Evolutionary conservation across 2,113 vertebrate species (phyloP), one percentile per base, ranked within the genome.

Genomic region (Herpetotheres cachinnans): DNA sequence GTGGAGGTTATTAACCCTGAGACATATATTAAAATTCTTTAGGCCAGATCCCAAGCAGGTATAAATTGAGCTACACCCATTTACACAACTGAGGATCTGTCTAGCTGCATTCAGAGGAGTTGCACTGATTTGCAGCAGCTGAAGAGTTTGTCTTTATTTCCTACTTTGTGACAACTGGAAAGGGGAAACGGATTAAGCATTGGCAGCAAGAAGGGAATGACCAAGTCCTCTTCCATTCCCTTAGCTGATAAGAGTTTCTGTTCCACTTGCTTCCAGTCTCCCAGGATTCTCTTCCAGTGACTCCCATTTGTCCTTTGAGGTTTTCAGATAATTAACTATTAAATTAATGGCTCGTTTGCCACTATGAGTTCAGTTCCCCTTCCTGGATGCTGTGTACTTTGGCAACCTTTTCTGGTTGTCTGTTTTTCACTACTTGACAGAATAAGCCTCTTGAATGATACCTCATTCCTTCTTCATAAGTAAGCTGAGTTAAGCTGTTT

Each of bases 1-100:
- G 84, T 82, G 94, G 56, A 95, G 91, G 91, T 89, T 87, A 93
- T 93, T 91, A 81, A 91, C 81, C 89, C 93, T 80, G 72, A 91
- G 91, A 90, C 94, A 78, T n/a, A 59, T 6, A 85, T 96, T 94
- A 97, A 97, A 82, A 95, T 91, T 83, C 94, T 52, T 95, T 56
- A 94, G 94, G 93, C 79, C 89, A 14, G 83, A 70, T 93, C 95
- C 91, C 91, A 95, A 73, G 86, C 93, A 25, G 94, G 83, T 40
- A 26, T 12, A 87, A 95, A 93, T 91, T 44, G 86, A 95, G 89
- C 91, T 96, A 62, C 93, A 91, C 84, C 93, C 96, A 82, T 82
- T 58, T 76, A 49, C 91, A 87, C 81, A 72, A 14, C 89, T 32
- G 73, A 65, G 86, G 91, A 72, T 78, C 65, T 67, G 52, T 42